Evolutionary conservation across 2,797 vertebrate genomes (phyloP), one percentile per base, ranked within the genome.

Genomic region (Sarcophilus harrisii): DNA sequence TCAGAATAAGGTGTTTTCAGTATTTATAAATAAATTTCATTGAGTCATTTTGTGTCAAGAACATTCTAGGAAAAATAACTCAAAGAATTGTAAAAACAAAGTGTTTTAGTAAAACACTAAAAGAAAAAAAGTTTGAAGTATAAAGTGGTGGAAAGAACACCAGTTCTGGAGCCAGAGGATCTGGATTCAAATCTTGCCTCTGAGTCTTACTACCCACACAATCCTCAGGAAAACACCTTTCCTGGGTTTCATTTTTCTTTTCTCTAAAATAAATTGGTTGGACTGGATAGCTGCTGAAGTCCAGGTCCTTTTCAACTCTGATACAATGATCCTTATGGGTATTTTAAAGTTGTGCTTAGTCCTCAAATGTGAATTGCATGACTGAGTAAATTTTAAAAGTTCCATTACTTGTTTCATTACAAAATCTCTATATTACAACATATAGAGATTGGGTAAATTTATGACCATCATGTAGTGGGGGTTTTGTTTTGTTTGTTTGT

Each of bases 1-100:
- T 0, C 54, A 11, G 54, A 55, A 55, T 55, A 57, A 55, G 13
- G 58, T 91, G 58, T 91, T 81, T 73, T 55, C 62, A 73, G 59
- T 1, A 73, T 81, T 94, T 93, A 1, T 95, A 94, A 95, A 87
- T 91, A 96, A 96, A 73, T 92, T 59, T 59, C 55, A 94, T 45
- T 58, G 92, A 90, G 58, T 95, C 5, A 62, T 52, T 87, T 59
- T 92, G n/a, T 96, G 93, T 89, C 58, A 93, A 95, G 57, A 93
- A 94, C 54, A 94, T 94, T 93, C 90, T 54, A 96, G 28, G 59
- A 89, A 90, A 93, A 95, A 62, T 24, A 87, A 18, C 18, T 90
- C 54, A 52, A 57, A 27, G 21, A 87, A 49, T 49, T 87, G 3
- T 81, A 90, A 91, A 32, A 89, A 94, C 27, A 90, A 87, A 90